A percentile compares a stretch with the other conserved stretches of the same genome.
phyloP scores from a whole-genome alignment of 2,888 invertebrate species.

The Eupsilia transversa region DNA sequence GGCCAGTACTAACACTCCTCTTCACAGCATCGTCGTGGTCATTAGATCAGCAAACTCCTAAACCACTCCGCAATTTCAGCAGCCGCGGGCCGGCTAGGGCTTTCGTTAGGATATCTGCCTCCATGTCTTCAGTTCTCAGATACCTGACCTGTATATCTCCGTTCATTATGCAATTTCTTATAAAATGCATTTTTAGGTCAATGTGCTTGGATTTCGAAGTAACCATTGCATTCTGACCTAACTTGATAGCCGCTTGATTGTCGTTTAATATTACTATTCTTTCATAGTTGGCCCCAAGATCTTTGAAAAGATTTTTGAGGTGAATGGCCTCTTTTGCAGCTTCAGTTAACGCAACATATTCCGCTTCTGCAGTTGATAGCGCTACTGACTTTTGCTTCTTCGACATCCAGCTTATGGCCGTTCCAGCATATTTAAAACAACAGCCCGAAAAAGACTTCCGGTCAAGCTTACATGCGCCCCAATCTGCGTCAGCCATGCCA shows the following conservation, averaged over 20 bases:
- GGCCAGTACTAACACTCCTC: no score
- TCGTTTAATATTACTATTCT: constrained; percentile 6
- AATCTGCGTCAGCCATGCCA: not conserved
- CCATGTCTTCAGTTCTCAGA: no score
- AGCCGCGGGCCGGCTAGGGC: no score
- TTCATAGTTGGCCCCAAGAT: constrained; percentile 5
- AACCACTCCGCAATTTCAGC: no score
- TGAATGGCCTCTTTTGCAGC: constrained; percentile 6
- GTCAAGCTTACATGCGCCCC: no score
- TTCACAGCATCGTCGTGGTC: no score
- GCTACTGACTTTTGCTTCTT: not conserved
- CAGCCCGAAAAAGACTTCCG: constrained; percentile 8
- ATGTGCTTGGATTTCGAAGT: not conserved
- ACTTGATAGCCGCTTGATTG: not conserved
- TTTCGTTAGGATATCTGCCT: no score
- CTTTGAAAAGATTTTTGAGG: constrained; percentile 1
- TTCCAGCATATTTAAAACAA: constrained; percentile 1
- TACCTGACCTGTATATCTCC: not conserved
- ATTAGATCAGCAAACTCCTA: no score
- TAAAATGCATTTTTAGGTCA: not conserved
- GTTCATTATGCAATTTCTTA: constrained; percentile 1
- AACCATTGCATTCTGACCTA: not conserved
- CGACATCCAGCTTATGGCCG: not conserved
- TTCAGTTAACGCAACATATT: constrained; percentile 10
- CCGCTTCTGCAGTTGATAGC: not conserved